phyloP scores from a whole-genome alignment of 2,113 vertebrate genomes.

The Coreoperca whiteheadi region DNA sequence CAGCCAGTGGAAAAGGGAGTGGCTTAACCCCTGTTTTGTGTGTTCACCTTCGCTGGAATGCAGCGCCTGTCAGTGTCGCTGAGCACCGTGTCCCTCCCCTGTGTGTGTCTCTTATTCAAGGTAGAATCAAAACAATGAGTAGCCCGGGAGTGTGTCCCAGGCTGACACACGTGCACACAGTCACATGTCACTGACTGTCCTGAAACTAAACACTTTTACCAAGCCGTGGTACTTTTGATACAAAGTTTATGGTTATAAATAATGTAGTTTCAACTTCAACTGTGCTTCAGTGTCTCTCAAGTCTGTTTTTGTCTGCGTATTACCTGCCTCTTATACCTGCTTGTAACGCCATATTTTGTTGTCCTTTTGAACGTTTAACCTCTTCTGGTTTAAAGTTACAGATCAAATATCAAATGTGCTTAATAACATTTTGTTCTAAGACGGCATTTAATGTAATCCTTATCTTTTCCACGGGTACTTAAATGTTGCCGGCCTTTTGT shows the following conservation, averaged over 20 bases:
- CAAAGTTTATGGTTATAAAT: neutral
- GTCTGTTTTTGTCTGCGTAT: neutral
- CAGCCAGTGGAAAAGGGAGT: slow-evolving; percentile 76
- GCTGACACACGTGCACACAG: neutral
- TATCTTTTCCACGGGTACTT: neutral
- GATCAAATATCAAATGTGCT: neutral
- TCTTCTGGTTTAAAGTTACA: neutral
- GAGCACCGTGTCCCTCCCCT: slow-evolving; percentile 30
- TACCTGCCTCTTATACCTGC: neutral
- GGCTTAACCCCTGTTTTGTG: slow-evolving; percentile 77
- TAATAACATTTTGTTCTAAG: neutral
- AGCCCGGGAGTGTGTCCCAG: slow-evolving; percentile 22
- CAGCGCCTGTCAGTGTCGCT: slow-evolving; percentile 66
- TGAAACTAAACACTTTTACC: neutral
- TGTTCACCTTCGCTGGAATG: slow-evolving; percentile 81
- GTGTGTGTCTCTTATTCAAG: slow-evolving; percentile 23
- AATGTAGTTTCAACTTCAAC: neutral
- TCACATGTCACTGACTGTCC: neutral
- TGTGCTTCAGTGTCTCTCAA: neutral
- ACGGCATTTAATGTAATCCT: neutral
- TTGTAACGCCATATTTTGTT: neutral
- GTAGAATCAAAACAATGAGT: slow-evolving; percentile 55
- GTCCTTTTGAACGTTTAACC: neutral
- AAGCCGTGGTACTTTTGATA: neutral
- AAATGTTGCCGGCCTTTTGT: neutral